Evolutionary conservation across 2,888 invertebrate genomes (phyloP), one percentile per base, ranked within the genome.

Genomic region (Nemapogon koenigi): DNA sequence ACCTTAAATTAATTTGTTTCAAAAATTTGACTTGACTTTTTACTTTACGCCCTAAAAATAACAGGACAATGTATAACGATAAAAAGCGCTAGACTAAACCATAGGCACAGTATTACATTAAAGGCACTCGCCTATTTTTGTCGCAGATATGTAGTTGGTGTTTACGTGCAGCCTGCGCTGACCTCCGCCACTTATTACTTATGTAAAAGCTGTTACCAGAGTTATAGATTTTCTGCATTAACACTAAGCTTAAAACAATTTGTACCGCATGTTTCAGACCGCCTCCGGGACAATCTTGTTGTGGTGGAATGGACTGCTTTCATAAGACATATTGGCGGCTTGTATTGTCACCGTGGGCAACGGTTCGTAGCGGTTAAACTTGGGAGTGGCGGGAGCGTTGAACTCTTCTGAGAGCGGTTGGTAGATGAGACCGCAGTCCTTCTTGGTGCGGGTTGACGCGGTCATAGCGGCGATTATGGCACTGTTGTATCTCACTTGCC

Each of bases 401-500:
- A 89, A 83, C 49, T 91, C 90, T 61, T 90, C 90, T 8, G 89
- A 88, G 38, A 91, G 70, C 47, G 89, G 89, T 55, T 88, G 88
- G 66, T 90, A 91, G 14, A 91, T 88, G 42, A 90, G 81, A 2
- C 87, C 87, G 49, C 87, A 87, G 59, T 88, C 87, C 53, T 86
- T 87, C 73, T 86, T 87, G 28, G 82, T 75, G 43, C 78, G 76
- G 13, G 67, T 58, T 44, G 71, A 68, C 44, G 83, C 71, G 50
- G 76, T 79, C 81, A 83, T 78, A 40, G 75, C 76, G 19, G 76
- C 76, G 43, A 76, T 70, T 52, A 78, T 73, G 66, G 78, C 76
- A 66, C 75, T 76, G 60, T 78, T 78, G 49, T 78, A 79, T 57
- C 72, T 62, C 22, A 71, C 50, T 50, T 73, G 71, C 50, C 66